Evolutionary conservation across 2,797 vertebrate species (phyloP).

Genomic region (Phalloptychus januarius): DNA sequence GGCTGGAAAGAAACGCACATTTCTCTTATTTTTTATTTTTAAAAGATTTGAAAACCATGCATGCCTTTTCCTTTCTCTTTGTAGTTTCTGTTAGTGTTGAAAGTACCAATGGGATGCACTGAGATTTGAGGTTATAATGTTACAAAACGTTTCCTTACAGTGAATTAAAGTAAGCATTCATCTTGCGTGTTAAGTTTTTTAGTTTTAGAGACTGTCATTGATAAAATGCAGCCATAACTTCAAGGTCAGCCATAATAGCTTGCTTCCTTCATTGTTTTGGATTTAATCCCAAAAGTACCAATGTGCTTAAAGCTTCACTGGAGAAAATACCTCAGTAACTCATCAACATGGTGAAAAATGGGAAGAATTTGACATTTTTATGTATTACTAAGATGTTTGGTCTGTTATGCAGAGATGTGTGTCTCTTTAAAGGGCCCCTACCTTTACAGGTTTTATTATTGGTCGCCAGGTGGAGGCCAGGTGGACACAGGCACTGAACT

Average conservation of each 20-base stretch:
- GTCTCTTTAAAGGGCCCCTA: conserved; percentile 46
- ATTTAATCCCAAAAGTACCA: neutral
- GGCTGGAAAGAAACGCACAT: neutral
- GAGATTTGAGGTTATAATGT: neutral
- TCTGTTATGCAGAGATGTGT: conserved; percentile 5
- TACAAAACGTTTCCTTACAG: neutral
- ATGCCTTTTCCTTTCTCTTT: neutral
- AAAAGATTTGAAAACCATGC: neutral
- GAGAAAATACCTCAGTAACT: neutral
- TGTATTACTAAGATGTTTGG: neutral
- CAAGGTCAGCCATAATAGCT: neutral
- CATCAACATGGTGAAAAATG: neutral
- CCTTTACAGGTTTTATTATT: conserved; percentile 81
- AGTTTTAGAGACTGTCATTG: neutral
- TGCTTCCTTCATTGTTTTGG: neutral
- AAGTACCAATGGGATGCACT: neutral
- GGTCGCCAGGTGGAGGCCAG: conserved; percentile 72
- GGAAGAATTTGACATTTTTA: neutral
- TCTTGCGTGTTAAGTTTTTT: neutral
- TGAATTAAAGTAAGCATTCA: neutral
- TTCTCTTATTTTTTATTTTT: neutral
- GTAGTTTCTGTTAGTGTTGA: neutral
- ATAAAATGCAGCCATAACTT: neutral
- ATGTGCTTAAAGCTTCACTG: neutral
- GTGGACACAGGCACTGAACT: conserved; percentile 71